A percentile compares a stretch with the other conserved stretches of the same genome.
Conservation (phyloP, 2,888 invertebrate species). For the Dichetophora obliterata region DNA sequence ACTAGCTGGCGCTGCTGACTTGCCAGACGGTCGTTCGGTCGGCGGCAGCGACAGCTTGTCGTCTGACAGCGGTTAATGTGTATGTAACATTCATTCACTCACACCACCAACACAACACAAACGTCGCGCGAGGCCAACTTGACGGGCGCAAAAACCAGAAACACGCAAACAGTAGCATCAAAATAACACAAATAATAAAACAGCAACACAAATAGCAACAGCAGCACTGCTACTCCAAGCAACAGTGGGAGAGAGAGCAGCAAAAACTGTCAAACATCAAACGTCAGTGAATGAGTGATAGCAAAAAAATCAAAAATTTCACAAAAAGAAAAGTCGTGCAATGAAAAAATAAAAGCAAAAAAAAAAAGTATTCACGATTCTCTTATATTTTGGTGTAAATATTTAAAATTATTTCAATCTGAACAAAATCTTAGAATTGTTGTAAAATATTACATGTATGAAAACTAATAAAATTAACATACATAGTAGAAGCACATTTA, state of each 20-base stretch:
- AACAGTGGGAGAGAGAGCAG: neutral
- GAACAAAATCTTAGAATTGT: constrained; percentile 24
- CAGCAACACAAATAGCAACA: constrained; percentile 30
- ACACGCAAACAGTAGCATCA: constrained; percentile 1
- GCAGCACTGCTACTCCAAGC: constrained; percentile 7
- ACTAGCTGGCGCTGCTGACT: constrained; percentile 26
- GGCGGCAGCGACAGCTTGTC: neutral
- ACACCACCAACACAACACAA: neutral
- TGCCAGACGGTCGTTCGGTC: neutral
- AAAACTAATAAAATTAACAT: constrained; percentile 21
- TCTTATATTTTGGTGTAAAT: constrained; percentile 8
- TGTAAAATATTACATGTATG: constrained; percentile 22
- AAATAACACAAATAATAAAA: neutral
- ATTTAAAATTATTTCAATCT: constrained; percentile 16
- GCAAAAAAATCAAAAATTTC: too few species aligned
- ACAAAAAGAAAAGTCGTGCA: too few species aligned
- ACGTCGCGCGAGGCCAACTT: neutral
- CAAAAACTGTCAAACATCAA: constrained; percentile 20
- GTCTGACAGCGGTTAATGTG: neutral
- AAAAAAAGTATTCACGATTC: neutral
- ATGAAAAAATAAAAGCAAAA: neutral
- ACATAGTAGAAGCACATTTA: too few species aligned
- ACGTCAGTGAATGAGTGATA: constrained; percentile 33
- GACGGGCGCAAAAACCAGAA: constrained; percentile 32
- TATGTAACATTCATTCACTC: neutral